Evolutionary conservation across 2,113 vertebrate species (phyloP), one percentile per base, ranked within the genome.

Genomic region (Mesitornis unicolor): DNA sequence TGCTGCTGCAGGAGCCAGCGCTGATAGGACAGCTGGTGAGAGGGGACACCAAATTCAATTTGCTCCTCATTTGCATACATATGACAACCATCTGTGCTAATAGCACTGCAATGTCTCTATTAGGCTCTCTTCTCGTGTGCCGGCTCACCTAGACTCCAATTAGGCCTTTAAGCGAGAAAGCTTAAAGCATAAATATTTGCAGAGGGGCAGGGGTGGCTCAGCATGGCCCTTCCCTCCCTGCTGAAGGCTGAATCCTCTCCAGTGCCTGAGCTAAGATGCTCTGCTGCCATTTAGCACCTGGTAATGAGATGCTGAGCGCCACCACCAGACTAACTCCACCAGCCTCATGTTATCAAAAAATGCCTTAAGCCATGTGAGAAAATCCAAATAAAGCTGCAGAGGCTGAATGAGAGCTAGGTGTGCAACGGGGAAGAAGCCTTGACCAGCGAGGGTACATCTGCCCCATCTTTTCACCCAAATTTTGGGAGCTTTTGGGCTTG

Each of bases 21-120:
- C 96, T 97, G 98, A 98, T 98, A 98, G 99, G 99, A 99, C 99
- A 99, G 99, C 99, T 99, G 99, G 99, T 96, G 98, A 98, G 98
- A 99, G 98, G 98, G 98, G 98, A 98, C 98, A 98, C 97, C 97
- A 98, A 98, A 99, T 99, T 99, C 98, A 98, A 98, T 99, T 99
- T 99, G 98, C 98, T 99, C 98, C 98, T 98, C 97, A 99, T 99
- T 99, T 99, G 98, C 99, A 99, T 99, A 99, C 98, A 99, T 99
- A 99, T 99, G 99, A 99, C 99, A 99, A 98, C 99, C 99, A 99
- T 99, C 99, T 99, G 99, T 98, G 98, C 99, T 99, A 99, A 99
- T 99, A 98, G 98, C 97, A 96, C 97, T 88, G 96, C 97, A 97
- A 99, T 98, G 98, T 99, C 99, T 99, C 99, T 98, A 99, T 99